Evolutionary conservation across 2,113 vertebrate genomes (phyloP).

Genomic region (Vanacampus margaritifer): DNA sequence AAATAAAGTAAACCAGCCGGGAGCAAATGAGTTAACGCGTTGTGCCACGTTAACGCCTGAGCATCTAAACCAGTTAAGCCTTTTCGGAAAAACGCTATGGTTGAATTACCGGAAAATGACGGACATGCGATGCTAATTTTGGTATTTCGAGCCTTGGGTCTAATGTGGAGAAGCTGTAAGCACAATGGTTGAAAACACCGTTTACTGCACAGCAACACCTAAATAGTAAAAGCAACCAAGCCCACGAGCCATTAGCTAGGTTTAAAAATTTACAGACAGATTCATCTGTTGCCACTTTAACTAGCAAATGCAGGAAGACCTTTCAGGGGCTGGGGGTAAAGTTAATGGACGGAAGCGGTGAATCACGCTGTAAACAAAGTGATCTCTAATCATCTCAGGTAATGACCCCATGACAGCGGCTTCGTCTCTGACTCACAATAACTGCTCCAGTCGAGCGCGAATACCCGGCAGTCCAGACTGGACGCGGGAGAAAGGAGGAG

Average conservation of each 20-base stretch:
- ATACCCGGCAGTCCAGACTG: conserved; percentile 34
- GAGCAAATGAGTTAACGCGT: too few species aligned
- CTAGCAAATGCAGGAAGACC: conserved; percentile 29
- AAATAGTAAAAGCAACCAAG: conserved; percentile 39
- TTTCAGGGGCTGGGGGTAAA: neutral
- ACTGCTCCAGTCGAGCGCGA: conserved; percentile 60
- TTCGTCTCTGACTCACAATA: conserved; percentile 59
- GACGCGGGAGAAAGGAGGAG: conserved; percentile 47
- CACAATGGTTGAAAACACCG: conserved; percentile 35
- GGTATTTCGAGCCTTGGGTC: neutral
- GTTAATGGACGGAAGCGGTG: conserved; percentile 61
- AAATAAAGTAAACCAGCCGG: too few species aligned
- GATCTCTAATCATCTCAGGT: conserved; percentile 59
- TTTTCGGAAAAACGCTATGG: too few species aligned
- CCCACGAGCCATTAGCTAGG: conserved; percentile 53
- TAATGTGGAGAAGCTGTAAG: conserved; percentile 15
- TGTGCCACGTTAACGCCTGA: too few species aligned
- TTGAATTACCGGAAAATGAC: too few species aligned
- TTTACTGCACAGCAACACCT: conserved; percentile 27
- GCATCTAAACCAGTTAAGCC: too few species aligned
- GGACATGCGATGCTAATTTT: neutral
- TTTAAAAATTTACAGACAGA: conserved; percentile 63
- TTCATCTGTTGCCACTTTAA: conserved; percentile 59
- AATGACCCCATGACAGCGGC: conserved; percentile 58
- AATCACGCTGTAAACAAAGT: conserved; percentile 58